Conservation (phyloP, 1,140 invertebrate species). For the Harlomillsia oculata region DNA sequence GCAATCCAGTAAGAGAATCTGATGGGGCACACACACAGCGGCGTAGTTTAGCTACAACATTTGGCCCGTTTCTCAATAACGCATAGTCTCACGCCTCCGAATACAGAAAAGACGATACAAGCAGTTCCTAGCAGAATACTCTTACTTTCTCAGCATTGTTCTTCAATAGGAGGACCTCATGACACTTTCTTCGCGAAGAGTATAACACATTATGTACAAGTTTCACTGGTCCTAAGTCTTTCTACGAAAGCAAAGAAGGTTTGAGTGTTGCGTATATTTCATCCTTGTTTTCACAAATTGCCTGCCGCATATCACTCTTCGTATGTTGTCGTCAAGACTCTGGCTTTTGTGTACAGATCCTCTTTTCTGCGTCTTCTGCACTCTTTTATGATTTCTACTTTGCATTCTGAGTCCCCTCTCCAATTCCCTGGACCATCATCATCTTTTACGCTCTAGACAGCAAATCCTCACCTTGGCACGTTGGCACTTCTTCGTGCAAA, state of each 20-base stretch:
- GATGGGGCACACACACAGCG: too few relatives aligned
- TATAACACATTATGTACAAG: too few relatives aligned
- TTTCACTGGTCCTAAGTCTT: too few relatives aligned
- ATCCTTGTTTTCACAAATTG: constrained; percentile 9
- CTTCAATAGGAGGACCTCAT: not conserved
- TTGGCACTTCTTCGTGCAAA: constrained; percentile 1
- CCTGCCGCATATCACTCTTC: not conserved
- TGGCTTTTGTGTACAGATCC: constrained; percentile 20
- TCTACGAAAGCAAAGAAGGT: too few relatives aligned
- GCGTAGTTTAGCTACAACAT: constrained; percentile 15
- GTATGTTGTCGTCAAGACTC: constrained; percentile 17
- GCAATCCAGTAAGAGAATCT: too few relatives aligned
- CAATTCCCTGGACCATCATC: constrained; percentile 18
- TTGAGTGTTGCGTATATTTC: too few relatives aligned
- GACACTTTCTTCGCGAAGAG: too few relatives aligned
- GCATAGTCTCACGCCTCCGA: too few relatives aligned
- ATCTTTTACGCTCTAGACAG: constrained; percentile 4
- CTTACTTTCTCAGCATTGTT: not conserved
- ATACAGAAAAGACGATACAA: constrained; percentile 11
- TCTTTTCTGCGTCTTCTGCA: constrained; percentile 9
- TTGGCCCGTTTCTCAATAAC: constrained; percentile 28
- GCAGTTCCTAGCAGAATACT: too few relatives aligned
- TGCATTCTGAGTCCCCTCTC: constrained; percentile 13
- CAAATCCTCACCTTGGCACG: constrained; percentile 12
- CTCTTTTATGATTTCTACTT: constrained; percentile 17